Base-by-base conservation (phyloP, 92 coral and sea anemone species). In the Umimayanthus kanabou region DNA sequence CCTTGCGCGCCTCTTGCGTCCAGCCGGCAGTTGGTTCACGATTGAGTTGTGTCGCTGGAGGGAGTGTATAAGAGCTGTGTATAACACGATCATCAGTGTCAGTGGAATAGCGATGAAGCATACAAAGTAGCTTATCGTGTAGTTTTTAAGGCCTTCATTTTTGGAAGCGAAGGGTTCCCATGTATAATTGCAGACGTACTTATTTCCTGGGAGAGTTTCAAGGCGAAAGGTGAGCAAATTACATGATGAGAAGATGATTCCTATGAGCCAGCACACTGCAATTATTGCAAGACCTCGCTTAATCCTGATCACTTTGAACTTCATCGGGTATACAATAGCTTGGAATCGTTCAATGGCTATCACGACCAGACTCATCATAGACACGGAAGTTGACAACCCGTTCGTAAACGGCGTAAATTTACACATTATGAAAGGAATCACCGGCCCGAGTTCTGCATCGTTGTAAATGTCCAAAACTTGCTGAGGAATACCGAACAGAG, bases 281-380 rank as follows among this genome's bases (percentile, higher is more conserved):
- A 66, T 81, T 9, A 66, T 66, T 1, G 47, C 37, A 20, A 65
- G 64, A 25, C 76, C 66, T 25, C 37, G 65, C 58, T 39, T 81
- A 33, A 29, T 30, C 50, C 67, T 39, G 50, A 66, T 81, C 23
- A 64, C 42, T 43, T 23, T 39, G 9, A 39, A 40, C 25, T 69
- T 40, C 76, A 81, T 16, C 20, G 85, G 76, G 64, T 65, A 81
- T 16, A 81, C 85, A 39, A 81, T 65, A 18, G 85, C 85, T 40
- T 81, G 85, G 58, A 81, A 81, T 5, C 85, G 75, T 42, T 81
- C 85, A 40, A 81, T n/a, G 4, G 85, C 85, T 22, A 66, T 81
- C 3, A 66, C 85, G 0, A 45, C 55, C 28, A 81, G 39, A 28
- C 85, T 81, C 76, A 81, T 20, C 85, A 81, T 81, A 0, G 85